A percentile compares a stretch with the other conserved stretches of the same genome.
Evolutionary conservation across 92 coral and sea anemone genomes (phyloP).

Genomic region (Epizoanthus illoricatus): DNA sequence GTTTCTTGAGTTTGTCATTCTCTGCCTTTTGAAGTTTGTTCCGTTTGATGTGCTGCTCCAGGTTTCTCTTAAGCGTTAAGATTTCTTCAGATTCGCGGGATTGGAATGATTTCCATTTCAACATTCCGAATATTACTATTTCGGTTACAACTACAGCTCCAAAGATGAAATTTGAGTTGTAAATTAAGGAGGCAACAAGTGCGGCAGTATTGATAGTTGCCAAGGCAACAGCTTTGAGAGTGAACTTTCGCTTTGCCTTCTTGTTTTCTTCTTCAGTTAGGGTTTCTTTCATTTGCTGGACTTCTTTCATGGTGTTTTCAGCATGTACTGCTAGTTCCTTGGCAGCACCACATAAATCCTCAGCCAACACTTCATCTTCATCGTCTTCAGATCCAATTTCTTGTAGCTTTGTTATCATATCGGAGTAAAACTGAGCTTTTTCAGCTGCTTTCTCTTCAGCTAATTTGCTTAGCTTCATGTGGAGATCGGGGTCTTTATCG

Average conservation of each 20-base stretch:
- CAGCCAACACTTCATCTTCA: constrained; percentile 58
- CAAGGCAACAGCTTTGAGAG: constrained; percentile 48
- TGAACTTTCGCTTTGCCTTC: constrained; percentile 33
- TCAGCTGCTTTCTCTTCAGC: constrained; percentile 73
- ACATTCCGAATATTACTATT: constrained; percentile 40
- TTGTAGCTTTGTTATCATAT: constrained; percentile 59
- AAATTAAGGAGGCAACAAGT: constrained; percentile 54
- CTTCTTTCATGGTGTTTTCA: constrained; percentile 32
- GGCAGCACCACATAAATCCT: constrained; percentile 64
- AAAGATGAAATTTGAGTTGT: constrained; percentile 55
- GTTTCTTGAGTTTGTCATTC: constrained; percentile 67
- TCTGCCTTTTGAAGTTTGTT: constrained; percentile 64
- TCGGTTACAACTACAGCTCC: constrained; percentile 63
- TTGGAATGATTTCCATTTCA: constrained; percentile 32
- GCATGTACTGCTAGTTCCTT: constrained; percentile 69
- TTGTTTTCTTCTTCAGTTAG: constrained; percentile 37
- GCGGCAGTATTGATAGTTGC: constrained; percentile 45
- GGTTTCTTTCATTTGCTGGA: constrained; percentile 31
- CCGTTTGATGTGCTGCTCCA: constrained; percentile 58
- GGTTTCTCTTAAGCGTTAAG: constrained; percentile 50
- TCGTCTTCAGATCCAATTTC: constrained; percentile 61
- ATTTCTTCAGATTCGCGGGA: constrained; percentile 23
- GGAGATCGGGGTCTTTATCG: constrained; percentile 47
- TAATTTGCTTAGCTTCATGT: constrained; percentile 46
- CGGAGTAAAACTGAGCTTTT: constrained; percentile 62